A percentile compares a stretch with the other conserved stretches of the same genome.
Conservation (phyloP, 1,140 invertebrate species). For the Apolygus lucorum region DNA sequence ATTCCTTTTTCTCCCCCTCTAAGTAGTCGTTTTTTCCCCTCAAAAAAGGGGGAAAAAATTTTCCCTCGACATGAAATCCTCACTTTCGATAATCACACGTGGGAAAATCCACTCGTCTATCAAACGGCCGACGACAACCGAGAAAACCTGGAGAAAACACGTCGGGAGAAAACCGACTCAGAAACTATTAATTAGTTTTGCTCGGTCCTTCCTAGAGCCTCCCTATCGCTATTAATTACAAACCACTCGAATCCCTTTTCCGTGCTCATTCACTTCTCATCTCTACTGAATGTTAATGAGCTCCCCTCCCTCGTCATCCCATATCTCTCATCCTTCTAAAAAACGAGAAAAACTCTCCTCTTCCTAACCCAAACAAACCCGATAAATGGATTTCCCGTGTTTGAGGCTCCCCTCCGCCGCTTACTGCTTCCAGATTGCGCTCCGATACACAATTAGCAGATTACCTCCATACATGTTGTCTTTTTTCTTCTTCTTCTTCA, state of each 20-base stretch:
- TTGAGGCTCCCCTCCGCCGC: not conserved
- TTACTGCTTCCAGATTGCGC: not conserved
- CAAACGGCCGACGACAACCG: too few species aligned
- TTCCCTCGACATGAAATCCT: too few species aligned
- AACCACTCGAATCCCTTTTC: not conserved
- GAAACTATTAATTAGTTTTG: not conserved
- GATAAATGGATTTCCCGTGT: not conserved
- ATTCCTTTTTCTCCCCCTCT: too few species aligned
- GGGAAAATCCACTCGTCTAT: too few species aligned
- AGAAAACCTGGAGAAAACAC: too few species aligned
- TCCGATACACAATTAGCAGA: not conserved
- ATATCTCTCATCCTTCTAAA: not conserved
- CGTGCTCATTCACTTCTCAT: not conserved
- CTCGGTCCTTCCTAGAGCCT: not conserved
- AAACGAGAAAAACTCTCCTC: not conserved
- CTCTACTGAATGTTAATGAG: not conserved
- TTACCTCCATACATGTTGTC: not conserved
- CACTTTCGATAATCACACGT: too few species aligned
- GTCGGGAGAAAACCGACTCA: not conserved
- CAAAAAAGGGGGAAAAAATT: too few species aligned
- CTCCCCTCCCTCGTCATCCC: not conserved
- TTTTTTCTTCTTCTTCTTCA: not conserved
- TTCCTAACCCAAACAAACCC: not conserved
- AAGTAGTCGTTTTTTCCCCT: too few species aligned
- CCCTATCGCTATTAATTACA: not conserved